Evolutionary conservation across 2,888 invertebrate genomes (phyloP).

Genomic region (Cryptus viduatorius): DNA sequence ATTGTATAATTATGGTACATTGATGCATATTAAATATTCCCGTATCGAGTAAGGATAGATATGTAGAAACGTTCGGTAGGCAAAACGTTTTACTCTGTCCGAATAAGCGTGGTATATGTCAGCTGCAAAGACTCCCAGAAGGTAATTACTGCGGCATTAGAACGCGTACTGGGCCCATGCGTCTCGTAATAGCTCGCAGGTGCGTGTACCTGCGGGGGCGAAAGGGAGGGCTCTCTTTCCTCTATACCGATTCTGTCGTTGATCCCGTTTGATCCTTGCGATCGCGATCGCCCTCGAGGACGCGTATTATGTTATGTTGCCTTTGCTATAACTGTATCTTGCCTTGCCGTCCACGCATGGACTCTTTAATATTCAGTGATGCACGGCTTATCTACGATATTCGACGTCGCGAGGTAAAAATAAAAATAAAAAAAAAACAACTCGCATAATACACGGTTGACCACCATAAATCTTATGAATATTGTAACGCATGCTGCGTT

Average conservation of each 20-base stretch:
- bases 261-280: slow-evolving; percentile 68
- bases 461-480: slow-evolving; percentile 55
- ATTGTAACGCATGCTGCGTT: slow-evolving; percentile 29
- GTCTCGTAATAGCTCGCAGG: slow-evolving; percentile 69
- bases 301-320: slow-evolving; percentile 10
- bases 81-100: slow-evolving; percentile 14
- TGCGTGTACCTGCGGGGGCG: slow-evolving; percentile 64
- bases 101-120: slow-evolving; percentile 53
- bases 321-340: slow-evolving; percentile 11
- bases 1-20: slow-evolving; percentile 61
- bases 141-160: slow-evolving; percentile 68
- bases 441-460: slow-evolving; percentile 48
- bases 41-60: slow-evolving; percentile 1
- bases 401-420: slow-evolving; percentile 45
- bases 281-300: slow-evolving; percentile 46
- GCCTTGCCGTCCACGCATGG: not conserved
- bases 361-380: slow-evolving; percentile 62
- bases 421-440: slow-evolving; percentile 39
- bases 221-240: slow-evolving; percentile 13
- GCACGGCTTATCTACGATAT: slow-evolving; percentile 56
- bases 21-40: slow-evolving; percentile 42
- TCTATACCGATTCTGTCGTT: slow-evolving; percentile 63
- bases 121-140: slow-evolving; percentile 69
- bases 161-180: slow-evolving; percentile 54
- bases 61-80: not conserved